Base-by-base conservation (phyloP, 2,888 invertebrate species). In the Dryococelus australis region DNA sequence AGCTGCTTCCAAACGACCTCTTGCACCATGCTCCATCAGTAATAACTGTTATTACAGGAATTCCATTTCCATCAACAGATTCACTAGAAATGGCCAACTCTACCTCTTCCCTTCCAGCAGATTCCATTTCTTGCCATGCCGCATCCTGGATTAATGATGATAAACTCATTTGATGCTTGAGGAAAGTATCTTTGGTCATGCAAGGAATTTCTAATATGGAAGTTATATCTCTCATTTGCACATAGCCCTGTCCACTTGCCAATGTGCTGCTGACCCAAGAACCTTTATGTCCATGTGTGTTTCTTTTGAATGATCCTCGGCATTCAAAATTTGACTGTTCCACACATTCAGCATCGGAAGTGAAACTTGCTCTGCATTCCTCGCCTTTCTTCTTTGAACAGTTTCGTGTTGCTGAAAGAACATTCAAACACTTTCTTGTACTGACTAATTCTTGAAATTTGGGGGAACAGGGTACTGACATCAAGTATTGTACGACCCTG, bases 61-160 rank as follows among this genome's bases (percentile, higher is more conserved):
- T 16, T 12, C 65, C 65, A 65, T 65, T 65, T 65, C 16, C 65
- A 65, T 65, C 65, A 65, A 65, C 65, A 65, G 13, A 65, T 8
- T 24, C 65, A 65, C 16, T 65, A 8, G 20, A 65, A 81, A 81
- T 20, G 6, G 81, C 81, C 35, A 81, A 81, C 35, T 35, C 35
- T 20, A 9, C 6, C 26, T 81, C 26, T 81, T 81, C 81, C 20
- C 35, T 27, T 26, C 81, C 81, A 27, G 81, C 27, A 81, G 81
- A 9, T 65, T 81, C 81, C 81, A 10, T 81, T 81, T 35, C 35
- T 81, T 81, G 81, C 81, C 81, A 81, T 81, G 81, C 81, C 26
- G 35, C 81, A 81, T 27, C 26, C 13, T 81, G 81, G 8, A 81
- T 81, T 12, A 81, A 9, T 20, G 81, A 81, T 10, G 81, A 81